Percentiles rank a stretch among this genome's conserved stretches.
Conservation (phyloP, 1,140 invertebrate genomes). For the Papilio glaucus region DNA sequence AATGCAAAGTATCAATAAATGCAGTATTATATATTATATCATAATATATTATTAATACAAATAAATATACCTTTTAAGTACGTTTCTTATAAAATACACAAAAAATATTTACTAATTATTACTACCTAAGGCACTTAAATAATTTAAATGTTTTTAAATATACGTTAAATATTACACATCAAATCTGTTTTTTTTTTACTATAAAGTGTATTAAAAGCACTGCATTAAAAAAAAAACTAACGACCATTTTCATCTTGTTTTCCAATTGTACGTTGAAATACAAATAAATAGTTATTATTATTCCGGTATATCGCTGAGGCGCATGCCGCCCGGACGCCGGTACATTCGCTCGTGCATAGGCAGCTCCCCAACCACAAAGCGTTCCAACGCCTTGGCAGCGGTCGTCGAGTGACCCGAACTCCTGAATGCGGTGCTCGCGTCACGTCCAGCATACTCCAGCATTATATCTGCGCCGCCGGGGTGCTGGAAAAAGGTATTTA, state of each 20-base stretch:
- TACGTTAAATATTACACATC: too few relatives aligned
- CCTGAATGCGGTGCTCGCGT: conserved; percentile 93
- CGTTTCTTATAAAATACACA: conserved; percentile 5
- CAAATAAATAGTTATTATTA: conserved; percentile 44
- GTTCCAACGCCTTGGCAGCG: conserved; percentile 85
- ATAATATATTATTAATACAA: conserved; percentile 23
- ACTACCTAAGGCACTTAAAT: too few relatives aligned
- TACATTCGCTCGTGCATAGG: conserved; percentile 88
- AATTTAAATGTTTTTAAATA: too few relatives aligned
- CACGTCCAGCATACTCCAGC: conserved; percentile 93
- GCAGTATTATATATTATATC: conserved; percentile 31
- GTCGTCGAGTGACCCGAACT: conserved; percentile 90
- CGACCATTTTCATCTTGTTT: not conserved
- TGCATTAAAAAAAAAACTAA: not conserved
- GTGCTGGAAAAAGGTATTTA: conserved; percentile 84
- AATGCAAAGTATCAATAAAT: conserved; percentile 36
- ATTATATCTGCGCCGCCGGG: conserved; percentile 94
- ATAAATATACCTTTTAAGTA: conserved; percentile 32
- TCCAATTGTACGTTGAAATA: too few relatives aligned
- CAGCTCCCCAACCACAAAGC: conserved; percentile 89
- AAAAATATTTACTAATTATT: not conserved
- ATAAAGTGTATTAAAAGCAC: too few relatives aligned
- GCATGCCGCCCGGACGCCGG: conserved; percentile 79
- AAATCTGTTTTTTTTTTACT: too few relatives aligned
- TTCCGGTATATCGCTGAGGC: conserved; percentile 76